These are phyloP conservation scores for Isotomurus palustris DNA, from an alignment of 2,888 invertebrate genomes.

Conservation along the genomic window DNA sequence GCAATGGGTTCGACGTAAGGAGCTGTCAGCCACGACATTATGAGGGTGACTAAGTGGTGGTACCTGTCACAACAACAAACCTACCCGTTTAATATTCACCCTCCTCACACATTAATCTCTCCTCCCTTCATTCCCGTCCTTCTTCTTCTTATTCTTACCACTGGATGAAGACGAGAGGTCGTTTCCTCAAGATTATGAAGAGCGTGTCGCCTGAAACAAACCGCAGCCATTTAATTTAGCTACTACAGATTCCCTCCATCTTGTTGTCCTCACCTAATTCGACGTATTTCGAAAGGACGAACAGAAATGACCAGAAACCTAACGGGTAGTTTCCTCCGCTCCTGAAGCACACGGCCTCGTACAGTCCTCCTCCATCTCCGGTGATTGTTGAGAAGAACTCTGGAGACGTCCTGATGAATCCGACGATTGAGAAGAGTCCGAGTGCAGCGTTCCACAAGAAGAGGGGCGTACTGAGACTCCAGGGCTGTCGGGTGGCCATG, in stretches of 20 bases:
- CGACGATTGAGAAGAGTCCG: constrained; percentile 9
- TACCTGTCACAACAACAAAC: neutral
- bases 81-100: too few species aligned
- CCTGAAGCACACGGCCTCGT: constrained; percentile 1
- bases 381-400: constrained; percentile 1
- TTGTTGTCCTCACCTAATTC: too few species aligned
- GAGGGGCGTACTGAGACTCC: neutral
- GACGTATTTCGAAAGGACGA: too few species aligned
- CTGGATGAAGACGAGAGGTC: neutral
- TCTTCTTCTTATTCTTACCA: constrained; percentile 2
- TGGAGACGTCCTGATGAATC: constrained; percentile 1
- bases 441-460: constrained; percentile 12
- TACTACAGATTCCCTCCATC: too few species aligned
- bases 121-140: too few species aligned
- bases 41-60: constrained; percentile 4
- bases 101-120: too few species aligned
- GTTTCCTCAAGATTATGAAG: constrained; percentile 6
- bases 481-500: constrained; percentile 3
- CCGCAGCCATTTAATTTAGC: neutral
- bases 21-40: neutral
- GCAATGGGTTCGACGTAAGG: constrained; percentile 3
- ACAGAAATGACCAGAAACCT: too few species aligned
- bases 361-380: neutral
- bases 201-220: constrained; percentile 7
- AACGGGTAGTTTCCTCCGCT: too few species aligned